A percentile compares a stretch with the other conserved stretches of the same genome.
Conservation (phyloP, 2,113 vertebrate genomes). For the Lynx canadensis region DNA sequence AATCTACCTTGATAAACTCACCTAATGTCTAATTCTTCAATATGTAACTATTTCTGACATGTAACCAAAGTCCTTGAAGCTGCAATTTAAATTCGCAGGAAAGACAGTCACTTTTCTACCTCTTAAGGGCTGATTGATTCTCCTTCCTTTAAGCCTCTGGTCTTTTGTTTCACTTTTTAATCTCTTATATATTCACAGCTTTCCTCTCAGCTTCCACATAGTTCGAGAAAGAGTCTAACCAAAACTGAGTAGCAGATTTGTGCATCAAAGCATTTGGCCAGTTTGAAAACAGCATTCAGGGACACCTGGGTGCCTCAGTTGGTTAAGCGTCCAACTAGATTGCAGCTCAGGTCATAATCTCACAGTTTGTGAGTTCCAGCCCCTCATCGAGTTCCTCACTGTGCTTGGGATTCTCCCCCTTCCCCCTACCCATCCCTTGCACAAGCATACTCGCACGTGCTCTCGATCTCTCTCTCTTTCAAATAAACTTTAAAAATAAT, state of each 20-base stretch:
- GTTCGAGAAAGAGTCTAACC: conserved; percentile 19
- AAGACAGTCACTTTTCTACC: not conserved
- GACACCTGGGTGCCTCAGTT: no score
- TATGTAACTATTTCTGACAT: not conserved
- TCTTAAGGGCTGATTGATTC: not conserved
- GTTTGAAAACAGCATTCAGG: not conserved
- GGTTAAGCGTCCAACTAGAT: no score
- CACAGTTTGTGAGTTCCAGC: no score
- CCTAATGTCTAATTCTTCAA: not conserved
- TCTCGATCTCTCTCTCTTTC: no score
- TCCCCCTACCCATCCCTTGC: no score
- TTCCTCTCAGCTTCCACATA: not conserved
- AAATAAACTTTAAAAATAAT: no score
- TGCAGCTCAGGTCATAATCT: no score
- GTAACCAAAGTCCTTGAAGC: not conserved
- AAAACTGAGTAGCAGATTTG: not conserved
- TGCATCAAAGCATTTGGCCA: not conserved
- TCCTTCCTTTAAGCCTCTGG: not conserved
- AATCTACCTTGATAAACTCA: not conserved
- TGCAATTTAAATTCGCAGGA: not conserved
- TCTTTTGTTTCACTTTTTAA: not conserved
- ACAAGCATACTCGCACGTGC: no score
- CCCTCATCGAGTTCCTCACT: no score
- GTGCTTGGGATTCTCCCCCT: no score
- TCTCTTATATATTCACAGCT: not conserved